Base-by-base conservation (phyloP, 2,888 invertebrate genomes). In the Agrotis puta region DNA sequence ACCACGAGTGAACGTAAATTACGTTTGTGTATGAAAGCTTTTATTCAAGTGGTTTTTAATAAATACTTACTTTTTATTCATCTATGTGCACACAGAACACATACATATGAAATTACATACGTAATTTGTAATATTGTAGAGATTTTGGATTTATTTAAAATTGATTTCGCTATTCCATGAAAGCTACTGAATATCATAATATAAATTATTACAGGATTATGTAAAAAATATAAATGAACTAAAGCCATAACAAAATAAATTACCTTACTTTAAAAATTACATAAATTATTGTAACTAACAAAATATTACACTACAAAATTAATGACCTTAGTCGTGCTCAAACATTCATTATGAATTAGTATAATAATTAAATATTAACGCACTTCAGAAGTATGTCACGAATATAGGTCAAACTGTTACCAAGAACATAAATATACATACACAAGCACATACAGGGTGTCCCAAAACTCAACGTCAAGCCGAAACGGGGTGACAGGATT, bases 381-480 rank as follows among this genome's bases (percentile, higher is more conserved):
- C 16, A 16, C 27, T 18, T 43, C 22, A 22, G 13, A 56, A 77
- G 74, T 74, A 16, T 74, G 77, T 74, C 78, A 59, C 7, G 58
- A 22, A 75, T 71, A 45, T 72, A 54, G 72, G 75, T 78, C 75
- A 78, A 45, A 58, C 20, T 16, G 20, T 11, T 13, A 24, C 6
- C 6, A 73, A 73, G 50, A 43, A 48, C 7, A n/a, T 13, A n/a
- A 39, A 2, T 45, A 2, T 9, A 20, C n/a, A 14, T n/a, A 11
- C 18, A 70, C 24, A 14, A n/a, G 56, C 3, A 56, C 2, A 24
- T 16, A n/a, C n/a, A n/a, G n/a, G n/a, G n/a, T n/a, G n/a, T n/a
- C n/a, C n/a, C n/a, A n/a, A n/a, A n/a, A n/a, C n/a, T n/a, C n/a
- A n/a, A n/a, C n/a, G n/a, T n/a, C n/a, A n/a, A n/a, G n/a, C n/a